Evolutionary conservation across 1,140 invertebrate genomes (phyloP).

Genomic region (Sitodiplosis mosellana): DNA sequence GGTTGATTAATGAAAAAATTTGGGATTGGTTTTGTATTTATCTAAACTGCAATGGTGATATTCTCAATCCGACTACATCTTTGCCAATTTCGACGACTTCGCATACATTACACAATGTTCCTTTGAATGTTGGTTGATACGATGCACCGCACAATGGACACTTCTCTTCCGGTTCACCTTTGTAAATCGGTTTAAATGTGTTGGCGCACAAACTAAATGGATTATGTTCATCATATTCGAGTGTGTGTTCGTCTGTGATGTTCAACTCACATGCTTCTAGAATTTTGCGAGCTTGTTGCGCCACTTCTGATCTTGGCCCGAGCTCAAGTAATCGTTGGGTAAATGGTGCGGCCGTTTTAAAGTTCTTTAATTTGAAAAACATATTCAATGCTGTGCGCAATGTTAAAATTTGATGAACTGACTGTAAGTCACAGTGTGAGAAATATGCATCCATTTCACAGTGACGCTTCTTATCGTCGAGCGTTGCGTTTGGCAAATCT

Average conservation of each 20-base stretch:
- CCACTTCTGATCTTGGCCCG: conserved; percentile 84
- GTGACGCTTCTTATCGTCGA: conserved; percentile 78
- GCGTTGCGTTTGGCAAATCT: conserved; percentile 66
- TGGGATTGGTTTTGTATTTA: no score
- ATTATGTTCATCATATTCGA: conserved; percentile 95
- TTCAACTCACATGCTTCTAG: conserved; percentile 88
- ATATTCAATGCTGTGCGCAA: conserved; percentile 94
- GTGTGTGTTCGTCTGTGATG: conserved; percentile 68
- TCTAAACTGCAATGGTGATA: conserved; percentile 37
- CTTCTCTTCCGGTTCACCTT: conserved; percentile 86
- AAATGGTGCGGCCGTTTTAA: conserved; percentile 86
- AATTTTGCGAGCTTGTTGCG: conserved; percentile 86
- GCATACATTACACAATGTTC: conserved; percentile 69
- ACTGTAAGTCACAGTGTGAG: conserved; percentile 91
- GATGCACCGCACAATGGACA: conserved; percentile 85
- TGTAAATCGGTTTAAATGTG: conserved; percentile 84
- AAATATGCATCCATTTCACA: conserved; percentile 99
- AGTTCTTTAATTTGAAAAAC: conserved; percentile 96
- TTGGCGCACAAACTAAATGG: conserved; percentile 89
- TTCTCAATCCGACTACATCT: conserved; percentile 69
- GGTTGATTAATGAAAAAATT: no score
- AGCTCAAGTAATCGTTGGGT: conserved; percentile 82
- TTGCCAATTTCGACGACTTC: conserved; percentile 81
- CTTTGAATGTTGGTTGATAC: conserved; percentile 76
- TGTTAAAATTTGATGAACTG: conserved; percentile 90